phyloP scores from a whole-genome alignment of 2,113 vertebrate species.

The Ploceus nigricollis region DNA sequence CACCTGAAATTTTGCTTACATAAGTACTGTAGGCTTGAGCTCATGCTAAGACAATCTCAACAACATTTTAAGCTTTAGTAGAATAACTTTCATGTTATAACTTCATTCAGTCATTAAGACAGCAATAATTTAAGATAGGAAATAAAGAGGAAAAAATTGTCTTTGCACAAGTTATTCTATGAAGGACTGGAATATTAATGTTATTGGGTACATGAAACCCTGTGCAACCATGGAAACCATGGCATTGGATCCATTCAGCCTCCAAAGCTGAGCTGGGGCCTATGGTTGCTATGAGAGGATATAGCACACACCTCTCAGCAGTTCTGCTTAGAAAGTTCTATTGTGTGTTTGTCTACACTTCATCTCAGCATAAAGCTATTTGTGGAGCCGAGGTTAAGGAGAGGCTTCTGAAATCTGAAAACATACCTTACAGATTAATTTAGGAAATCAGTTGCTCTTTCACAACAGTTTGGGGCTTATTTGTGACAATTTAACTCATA shows the following conservation, averaged over 20 bases:
- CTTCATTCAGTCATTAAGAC: neutral
- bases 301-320: conserved; percentile 42
- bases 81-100: neutral
- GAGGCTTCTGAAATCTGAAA: conserved; percentile 9
- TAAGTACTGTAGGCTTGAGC: neutral
- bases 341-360: conserved; percentile 47
- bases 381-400: neutral
- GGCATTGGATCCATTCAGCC: conserved; percentile 15
- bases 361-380: conserved; percentile 29
- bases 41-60: neutral
- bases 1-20: neutral
- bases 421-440: neutral
- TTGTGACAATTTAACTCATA: neutral
- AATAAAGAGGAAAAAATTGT: neutral
- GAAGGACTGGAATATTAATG: conserved; percentile 35
- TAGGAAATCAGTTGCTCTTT: neutral
- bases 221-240: conserved; percentile 63
- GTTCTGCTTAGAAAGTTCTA: conserved; percentile 35
- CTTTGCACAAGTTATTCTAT: neutral
- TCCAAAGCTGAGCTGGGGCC: conserved; percentile 39
- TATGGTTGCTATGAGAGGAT: conserved; percentile 56
- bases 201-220: neutral
- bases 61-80: neutral
- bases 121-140: neutral
- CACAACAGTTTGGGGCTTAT: neutral